Evolutionary conservation across 2,797 vertebrate species (phyloP), one percentile per base, ranked within the genome.

Genomic region (Eurystomus glaucurus): DNA sequence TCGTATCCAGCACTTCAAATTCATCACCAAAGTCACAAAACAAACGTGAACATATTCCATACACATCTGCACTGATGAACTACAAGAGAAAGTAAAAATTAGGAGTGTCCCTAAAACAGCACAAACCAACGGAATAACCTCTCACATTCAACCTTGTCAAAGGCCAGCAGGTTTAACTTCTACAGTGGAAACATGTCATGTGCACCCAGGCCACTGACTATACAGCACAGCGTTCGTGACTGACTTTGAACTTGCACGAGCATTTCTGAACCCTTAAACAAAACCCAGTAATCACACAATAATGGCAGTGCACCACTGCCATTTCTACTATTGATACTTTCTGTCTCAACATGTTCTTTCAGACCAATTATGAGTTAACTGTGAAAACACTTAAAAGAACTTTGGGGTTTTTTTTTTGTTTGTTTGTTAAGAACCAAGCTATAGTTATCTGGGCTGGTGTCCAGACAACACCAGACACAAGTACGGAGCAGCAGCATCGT

Each of bases 21-120:
- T 98, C 98, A 50, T 99, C 99, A 88, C 99, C 99, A 10, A 99
- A 99, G 97, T 99, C 99, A 98, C 99, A 99, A 98, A 99, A 99
- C 77, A 99, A 98, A 77, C 99, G 98, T 31, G 99, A 98, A 96
- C 99, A 99, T 96, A 99, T 98, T 81, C 99, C 99, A 65, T 99
- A 98, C 2, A 99, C 89, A 89, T 99, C 99, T 93, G 99, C 98
- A 97, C 98, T 98, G 94, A 99, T 99, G 91, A 99, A 99, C 99
- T 99, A 94, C 62, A 87, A 86, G 64, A 96, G 61, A 80, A 62
- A 68, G n/a, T 14, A 85, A 91, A 82, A 77, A 43, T 7, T 12
- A 15, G 37, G 26, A 69, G 51, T 21, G 82, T 23, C 16, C 21
- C 74, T 52, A 50, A 31, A 90, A 9, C 3, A 79, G 33, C 26